Conservation (phyloP, 2,797 vertebrate genomes). For the Botia almorhae region DNA sequence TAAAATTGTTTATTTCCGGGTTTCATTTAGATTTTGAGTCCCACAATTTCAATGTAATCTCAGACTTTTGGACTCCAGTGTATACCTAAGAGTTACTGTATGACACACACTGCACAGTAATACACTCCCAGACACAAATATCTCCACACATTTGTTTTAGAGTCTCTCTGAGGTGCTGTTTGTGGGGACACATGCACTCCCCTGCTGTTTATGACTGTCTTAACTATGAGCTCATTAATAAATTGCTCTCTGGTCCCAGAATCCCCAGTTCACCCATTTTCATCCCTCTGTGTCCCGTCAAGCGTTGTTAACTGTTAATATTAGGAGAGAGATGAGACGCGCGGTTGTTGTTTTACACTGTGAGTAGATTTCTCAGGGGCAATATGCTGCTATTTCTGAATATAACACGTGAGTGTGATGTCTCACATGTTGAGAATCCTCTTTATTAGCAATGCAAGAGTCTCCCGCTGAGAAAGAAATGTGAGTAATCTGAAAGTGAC, state of each 20-base stretch:
- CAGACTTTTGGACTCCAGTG: neutral
- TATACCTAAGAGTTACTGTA: neutral
- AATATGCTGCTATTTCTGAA: slow-evolving; percentile 11
- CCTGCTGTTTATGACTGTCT: neutral
- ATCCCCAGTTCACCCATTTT: slow-evolving; percentile 2
- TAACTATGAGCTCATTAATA: slow-evolving; percentile 10
- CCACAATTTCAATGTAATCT: neutral
- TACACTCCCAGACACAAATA: neutral
- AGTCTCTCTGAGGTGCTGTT: neutral
- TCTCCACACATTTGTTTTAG: neutral
- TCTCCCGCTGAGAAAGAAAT: slow-evolving; percentile 6
- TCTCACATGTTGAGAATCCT: neutral
- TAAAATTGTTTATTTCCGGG: no score
- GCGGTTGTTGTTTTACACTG: neutral
- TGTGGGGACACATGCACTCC: neutral
- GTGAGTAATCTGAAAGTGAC: neutral
- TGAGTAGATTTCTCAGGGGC: slow-evolving; percentile 8
- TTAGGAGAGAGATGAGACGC: neutral
- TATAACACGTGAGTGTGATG: neutral
- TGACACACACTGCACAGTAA: neutral
- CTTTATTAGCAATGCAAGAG: neutral
- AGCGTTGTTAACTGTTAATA: neutral
- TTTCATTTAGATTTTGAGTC: no score
- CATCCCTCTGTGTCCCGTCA: slow-evolving; percentile 12
- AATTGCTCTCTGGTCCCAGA: neutral